phyloP scores from a whole-genome alignment of 2,113 vertebrate genomes.

The Ammodramus savannarum region DNA sequence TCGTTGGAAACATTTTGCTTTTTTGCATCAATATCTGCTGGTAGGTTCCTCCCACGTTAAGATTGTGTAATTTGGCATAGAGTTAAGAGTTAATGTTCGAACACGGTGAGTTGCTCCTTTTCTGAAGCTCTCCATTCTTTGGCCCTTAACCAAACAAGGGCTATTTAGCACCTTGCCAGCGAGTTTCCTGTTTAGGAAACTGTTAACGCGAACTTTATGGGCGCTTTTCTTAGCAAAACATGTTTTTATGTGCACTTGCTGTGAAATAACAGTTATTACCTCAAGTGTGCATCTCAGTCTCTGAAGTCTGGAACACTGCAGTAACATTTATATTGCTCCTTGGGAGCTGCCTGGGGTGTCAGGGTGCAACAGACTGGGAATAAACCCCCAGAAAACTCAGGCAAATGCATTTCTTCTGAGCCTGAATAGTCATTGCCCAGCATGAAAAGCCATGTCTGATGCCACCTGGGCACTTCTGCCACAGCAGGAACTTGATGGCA shows the following conservation, averaged over 20 bases:
- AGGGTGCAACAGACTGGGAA: neutral
- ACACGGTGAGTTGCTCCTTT: neutral
- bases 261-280: neutral
- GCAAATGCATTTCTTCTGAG: neutral
- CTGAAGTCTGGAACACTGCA: neutral
- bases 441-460: neutral
- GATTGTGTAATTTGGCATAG: slow-evolving; percentile 37
- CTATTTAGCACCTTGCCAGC: slow-evolving; percentile 54
- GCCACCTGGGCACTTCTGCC: neutral
- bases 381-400: neutral
- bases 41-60: slow-evolving; percentile 22
- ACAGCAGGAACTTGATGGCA: neutral
- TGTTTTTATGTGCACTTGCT: neutral
- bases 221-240: neutral
- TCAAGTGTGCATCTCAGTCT: neutral
- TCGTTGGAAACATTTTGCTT: neutral
- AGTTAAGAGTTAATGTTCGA: slow-evolving; percentile 20
- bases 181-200: slow-evolving; percentile 36
- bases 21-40: neutral
- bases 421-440: neutral
- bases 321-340: neutral
- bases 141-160: slow-evolving; percentile 39
- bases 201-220: neutral
- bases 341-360: neutral
- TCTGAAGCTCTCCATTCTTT: neutral